Evolutionary conservation across 2,797 vertebrate genomes (phyloP).

Genomic region (Typhlichthys subterraneus): DNA sequence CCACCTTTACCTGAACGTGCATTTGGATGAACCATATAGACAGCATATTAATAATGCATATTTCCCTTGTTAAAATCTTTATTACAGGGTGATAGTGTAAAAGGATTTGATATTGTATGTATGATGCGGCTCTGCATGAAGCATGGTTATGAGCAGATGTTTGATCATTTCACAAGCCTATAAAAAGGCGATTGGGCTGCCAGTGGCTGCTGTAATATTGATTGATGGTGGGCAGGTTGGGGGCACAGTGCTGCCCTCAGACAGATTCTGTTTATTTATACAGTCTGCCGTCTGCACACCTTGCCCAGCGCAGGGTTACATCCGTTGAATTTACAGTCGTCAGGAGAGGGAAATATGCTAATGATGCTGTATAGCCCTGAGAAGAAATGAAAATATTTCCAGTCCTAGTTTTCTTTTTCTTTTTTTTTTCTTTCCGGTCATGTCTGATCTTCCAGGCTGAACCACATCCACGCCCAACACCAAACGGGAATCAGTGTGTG

Average conservation of each 20-base stretch:
- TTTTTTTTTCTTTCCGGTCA: neutral
- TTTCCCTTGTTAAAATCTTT: slow-evolving; percentile 18
- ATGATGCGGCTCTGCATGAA: slow-evolving; percentile 65
- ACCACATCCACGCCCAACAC: slow-evolving; percentile 33
- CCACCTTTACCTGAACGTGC: slow-evolving; percentile 1
- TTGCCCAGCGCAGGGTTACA: slow-evolving; percentile 62
- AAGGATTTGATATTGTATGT: slow-evolving; percentile 56
- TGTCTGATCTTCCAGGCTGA: slow-evolving; percentile 35
- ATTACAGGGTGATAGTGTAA: slow-evolving; percentile 22
- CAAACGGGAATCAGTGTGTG: slow-evolving; percentile 16
- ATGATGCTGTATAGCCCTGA: slow-evolving; percentile 54
- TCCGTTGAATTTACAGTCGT: slow-evolving; percentile 72
- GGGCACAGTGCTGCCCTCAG: slow-evolving; percentile 70
- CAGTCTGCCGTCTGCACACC: slow-evolving; percentile 72
- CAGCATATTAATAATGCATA: neutral
- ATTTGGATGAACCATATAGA: slow-evolving; percentile 16
- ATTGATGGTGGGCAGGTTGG: slow-evolving; percentile 79
- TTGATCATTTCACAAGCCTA: slow-evolving; percentile 77
- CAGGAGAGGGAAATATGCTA: slow-evolving; percentile 65
- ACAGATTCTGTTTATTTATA: slow-evolving; percentile 77
- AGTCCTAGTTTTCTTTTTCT: slow-evolving; percentile 49
- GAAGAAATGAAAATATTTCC: slow-evolving; percentile 65
- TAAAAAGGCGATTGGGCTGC: slow-evolving; percentile 75
- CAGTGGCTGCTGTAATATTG: slow-evolving; percentile 75
- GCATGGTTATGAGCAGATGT: slow-evolving; percentile 76